These are phyloP conservation scores for Hypomecis punctinalis DNA, from an alignment of 2,888 invertebrate species.

Conservation along the genomic window DNA sequence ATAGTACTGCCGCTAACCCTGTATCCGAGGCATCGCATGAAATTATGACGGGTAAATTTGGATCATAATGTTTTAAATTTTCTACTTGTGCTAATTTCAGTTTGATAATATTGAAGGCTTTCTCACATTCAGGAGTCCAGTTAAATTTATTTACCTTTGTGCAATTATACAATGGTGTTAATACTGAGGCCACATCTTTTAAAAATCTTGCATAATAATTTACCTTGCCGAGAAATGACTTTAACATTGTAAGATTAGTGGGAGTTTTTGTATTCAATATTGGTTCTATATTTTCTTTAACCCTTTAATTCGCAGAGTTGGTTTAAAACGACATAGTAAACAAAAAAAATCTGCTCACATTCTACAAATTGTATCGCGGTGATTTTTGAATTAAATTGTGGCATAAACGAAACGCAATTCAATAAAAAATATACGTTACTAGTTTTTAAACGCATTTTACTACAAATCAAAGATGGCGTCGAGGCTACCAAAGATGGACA, in stretches of 20 bases:
- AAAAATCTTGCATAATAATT: too few relatives aligned
- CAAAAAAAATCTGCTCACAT: too few relatives aligned
- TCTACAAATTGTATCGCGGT: too few relatives aligned
- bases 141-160: background rate
- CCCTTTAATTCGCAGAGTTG: too few relatives aligned
- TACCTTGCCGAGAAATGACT: slow-evolving; percentile 26
- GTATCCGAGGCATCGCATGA: slow-evolving; percentile 10
- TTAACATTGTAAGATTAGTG: slow-evolving; percentile 5
- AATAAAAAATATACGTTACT: too few relatives aligned
- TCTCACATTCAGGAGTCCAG: slow-evolving; percentile 8
- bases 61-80: slow-evolving; percentile 6
- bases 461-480: too few relatives aligned
- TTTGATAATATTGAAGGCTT: slow-evolving; percentile 1
- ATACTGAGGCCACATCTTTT: slow-evolving; percentile 23
- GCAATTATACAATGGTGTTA: slow-evolving; percentile 3
- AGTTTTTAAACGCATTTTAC: too few relatives aligned
- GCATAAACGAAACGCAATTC: too few relatives aligned
- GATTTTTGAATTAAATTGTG: too few relatives aligned
- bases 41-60: background rate
- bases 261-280: background rate
- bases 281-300: slow-evolving; percentile 10
- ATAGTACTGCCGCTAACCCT: slow-evolving; percentile 2
- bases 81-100: background rate
- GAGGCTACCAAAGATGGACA: too few relatives aligned
- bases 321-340: too few relatives aligned